Conservation (phyloP, 1,140 invertebrate genomes). For the Gonatopus flavifemur region DNA sequence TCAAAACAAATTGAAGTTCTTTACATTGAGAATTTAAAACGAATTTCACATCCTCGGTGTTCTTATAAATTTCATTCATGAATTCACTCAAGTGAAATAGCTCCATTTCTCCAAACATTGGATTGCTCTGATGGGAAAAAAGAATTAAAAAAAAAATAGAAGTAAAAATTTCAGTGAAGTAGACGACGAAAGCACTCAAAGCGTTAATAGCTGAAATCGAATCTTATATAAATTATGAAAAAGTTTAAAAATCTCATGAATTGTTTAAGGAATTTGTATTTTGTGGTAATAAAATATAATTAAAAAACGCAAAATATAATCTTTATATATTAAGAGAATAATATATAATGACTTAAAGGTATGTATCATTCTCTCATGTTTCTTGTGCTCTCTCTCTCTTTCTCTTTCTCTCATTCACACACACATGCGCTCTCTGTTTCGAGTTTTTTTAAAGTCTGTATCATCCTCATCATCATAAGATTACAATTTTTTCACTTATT, state of each 20-base stretch:
- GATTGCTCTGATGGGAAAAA: constrained; percentile 17
- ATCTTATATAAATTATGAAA: not conserved
- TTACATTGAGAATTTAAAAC: constrained; percentile 41
- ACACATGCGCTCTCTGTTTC: not conserved
- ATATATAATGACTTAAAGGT: constrained; percentile 44
- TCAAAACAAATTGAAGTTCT: constrained; percentile 44
- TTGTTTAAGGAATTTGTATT: not conserved
- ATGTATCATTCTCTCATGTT: constrained; percentile 26
- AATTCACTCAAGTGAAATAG: constrained; percentile 35
- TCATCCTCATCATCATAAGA: constrained; percentile 15
- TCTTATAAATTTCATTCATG: constrained; percentile 26
- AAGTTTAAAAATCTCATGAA: constrained; percentile 11
- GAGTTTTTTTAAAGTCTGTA: not conserved
- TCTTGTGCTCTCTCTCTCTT: constrained; percentile 22
- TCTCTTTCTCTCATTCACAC: constrained; percentile 19
- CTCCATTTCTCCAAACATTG: constrained; percentile 5
- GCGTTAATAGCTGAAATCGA: constrained; percentile 33
- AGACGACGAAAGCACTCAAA: constrained; percentile 18
- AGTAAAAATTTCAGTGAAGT: constrained; percentile 1
- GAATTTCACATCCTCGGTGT: constrained; percentile 39
- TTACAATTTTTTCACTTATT: constrained; percentile 32
- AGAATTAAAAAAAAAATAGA: constrained; percentile 14
- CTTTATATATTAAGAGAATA: constrained; percentile 48
- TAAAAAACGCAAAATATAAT: constrained; percentile 36
- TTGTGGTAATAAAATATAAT: constrained; percentile 19